Evolutionary conservation across 2,888 invertebrate genomes (phyloP), one percentile per base, ranked within the genome.

Genomic region (Dicranocentrus wangi): DNA sequence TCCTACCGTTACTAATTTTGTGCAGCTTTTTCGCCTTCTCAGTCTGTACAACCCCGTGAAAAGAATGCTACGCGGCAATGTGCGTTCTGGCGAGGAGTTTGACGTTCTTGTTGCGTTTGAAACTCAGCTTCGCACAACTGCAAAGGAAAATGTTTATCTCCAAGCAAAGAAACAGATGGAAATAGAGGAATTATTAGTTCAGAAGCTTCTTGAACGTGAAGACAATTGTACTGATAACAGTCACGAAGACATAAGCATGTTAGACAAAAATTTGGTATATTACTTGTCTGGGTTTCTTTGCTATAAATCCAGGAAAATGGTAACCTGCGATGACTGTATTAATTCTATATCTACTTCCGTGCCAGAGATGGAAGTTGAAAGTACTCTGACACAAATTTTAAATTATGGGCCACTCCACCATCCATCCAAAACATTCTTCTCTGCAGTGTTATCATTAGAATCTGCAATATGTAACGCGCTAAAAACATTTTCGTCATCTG

Each of bases 21-120:
- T 66, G 0, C 82, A 83, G 23, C 43, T 83, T 0, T 83, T 51
- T 51, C 53, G 82, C 0, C n/a, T 83, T 2, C 60, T 83, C n/a
- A n/a, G n/a, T n/a, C n/a, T n/a, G n/a, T n/a, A n/a, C n/a, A n/a
- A n/a, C n/a, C n/a, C n/a, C n/a, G n/a, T n/a, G n/a, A n/a, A n/a
- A n/a, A n/a, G n/a, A n/a, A n/a, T n/a, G n/a, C n/a, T n/a, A n/a
- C n/a, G n/a, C n/a, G n/a, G n/a, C n/a, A n/a, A n/a, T n/a, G n/a
- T n/a, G n/a, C n/a, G n/a, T n/a, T n/a, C n/a, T n/a, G n/a, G n/a
- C n/a, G n/a, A n/a, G n/a, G n/a, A n/a, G n/a, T 39, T 39, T 13
- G 39, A 39, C 5, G 39, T 39, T 39, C 13, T 39, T 8, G 39
- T 39, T 39, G 39, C 39, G 13, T 39, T 39, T 39, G 39, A 39